Evolutionary conservation across 2,797 vertebrate species (phyloP).

Genomic region (Miichthys miiuy): DNA sequence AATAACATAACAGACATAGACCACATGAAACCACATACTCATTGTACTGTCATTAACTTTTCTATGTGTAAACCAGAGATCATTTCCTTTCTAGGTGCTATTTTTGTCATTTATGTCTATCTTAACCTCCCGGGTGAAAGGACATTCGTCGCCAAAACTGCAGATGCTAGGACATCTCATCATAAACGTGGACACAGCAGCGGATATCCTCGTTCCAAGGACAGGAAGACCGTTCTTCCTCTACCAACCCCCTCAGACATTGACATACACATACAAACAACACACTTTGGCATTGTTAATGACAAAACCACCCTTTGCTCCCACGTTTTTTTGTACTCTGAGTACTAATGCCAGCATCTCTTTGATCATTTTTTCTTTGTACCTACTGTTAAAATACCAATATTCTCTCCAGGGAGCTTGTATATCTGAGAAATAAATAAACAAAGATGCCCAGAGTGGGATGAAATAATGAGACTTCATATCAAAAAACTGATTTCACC

Average conservation of each 20-base stretch:
- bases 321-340: not conserved
- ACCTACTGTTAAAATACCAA: slow-evolving; percentile 33
- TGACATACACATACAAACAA: slow-evolving; percentile 53
- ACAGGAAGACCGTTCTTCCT: slow-evolving; percentile 86
- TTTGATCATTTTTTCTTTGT: slow-evolving; percentile 55
- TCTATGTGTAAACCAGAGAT: not conserved
- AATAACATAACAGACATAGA: not conserved
- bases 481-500: slow-evolving; percentile 67
- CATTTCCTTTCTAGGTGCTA: slow-evolving; percentile 25
- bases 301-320: slow-evolving; percentile 39
- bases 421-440: slow-evolving; percentile 69
- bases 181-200: slow-evolving; percentile 63
- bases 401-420: slow-evolving; percentile 37
- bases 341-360: slow-evolving; percentile 4
- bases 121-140: slow-evolving; percentile 37
- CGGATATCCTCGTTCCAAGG: slow-evolving; percentile 87
- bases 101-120: slow-evolving; percentile 35
- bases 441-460: slow-evolving; percentile 55
- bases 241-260: slow-evolving; percentile 63
- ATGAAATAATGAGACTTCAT: slow-evolving; percentile 61
- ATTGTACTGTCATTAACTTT: not conserved
- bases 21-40: too few relatives aligned
- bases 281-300: slow-evolving; percentile 53
- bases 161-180: slow-evolving; percentile 65
- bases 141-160: slow-evolving; percentile 53